Conservation (phyloP, 2,888 invertebrate species). For the Oxystoma pomonae region DNA sequence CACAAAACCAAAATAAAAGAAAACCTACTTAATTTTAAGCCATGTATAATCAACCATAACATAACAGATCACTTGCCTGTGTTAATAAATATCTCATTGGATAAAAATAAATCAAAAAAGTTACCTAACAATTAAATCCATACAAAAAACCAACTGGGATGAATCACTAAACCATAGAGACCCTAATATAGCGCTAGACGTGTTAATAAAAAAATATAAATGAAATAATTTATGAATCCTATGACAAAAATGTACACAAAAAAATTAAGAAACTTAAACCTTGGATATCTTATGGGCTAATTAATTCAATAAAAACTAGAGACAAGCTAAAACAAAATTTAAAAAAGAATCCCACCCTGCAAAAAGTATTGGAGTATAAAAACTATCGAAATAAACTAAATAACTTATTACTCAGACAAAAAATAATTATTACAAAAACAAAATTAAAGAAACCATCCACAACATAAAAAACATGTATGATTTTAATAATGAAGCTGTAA, state of each 20-base stretch:
- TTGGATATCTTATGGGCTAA: slow-evolving; percentile 1
- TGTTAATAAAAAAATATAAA: background rate
- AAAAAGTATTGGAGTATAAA: background rate
- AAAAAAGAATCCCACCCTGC: background rate
- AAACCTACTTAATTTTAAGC: background rate
- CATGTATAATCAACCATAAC: background rate
- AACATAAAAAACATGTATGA: background rate
- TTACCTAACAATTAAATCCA: background rate
- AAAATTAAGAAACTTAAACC: background rate
- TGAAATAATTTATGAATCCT: background rate
- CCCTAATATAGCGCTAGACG: background rate
- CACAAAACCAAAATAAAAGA: background rate
- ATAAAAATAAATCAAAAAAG: background rate
- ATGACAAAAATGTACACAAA: background rate
- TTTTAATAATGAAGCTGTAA: background rate
- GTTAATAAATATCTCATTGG: background rate
- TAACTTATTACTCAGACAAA: background rate
- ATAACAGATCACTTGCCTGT: background rate
- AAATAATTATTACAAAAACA: background rate
- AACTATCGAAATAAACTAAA: background rate
- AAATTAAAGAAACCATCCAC: background rate
- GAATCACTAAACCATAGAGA: background rate
- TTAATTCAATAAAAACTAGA: background rate
- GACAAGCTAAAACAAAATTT: background rate
- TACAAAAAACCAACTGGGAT: background rate